Evolutionary conservation across 2,888 invertebrate genomes (phyloP).

Genomic region (Willowsia nigromaculata): DNA sequence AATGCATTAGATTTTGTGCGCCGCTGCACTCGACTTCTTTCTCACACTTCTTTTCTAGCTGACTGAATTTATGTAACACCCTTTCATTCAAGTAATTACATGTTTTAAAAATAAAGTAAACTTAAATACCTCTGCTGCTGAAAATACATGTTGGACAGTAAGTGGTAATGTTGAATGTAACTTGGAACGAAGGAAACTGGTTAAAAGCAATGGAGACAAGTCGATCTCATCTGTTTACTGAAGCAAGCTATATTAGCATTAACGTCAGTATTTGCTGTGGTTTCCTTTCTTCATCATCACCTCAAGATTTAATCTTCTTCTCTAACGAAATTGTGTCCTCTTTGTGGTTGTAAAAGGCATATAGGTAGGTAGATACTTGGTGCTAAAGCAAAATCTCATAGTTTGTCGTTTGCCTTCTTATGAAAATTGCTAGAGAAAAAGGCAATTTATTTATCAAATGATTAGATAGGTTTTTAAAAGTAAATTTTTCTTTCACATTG

Average conservation of each 20-base stretch:
- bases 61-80: background rate
- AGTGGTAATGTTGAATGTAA: background rate
- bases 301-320: conserved; percentile 14
- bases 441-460: too few species aligned
- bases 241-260: conserved; percentile 14
- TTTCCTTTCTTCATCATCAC: conserved; percentile 30
- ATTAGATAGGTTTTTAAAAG: too few species aligned
- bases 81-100: conserved; percentile 6
- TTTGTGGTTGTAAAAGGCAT: background rate
- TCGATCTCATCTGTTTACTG: background rate
- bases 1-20: background rate
- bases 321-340: background rate
- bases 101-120: background rate
- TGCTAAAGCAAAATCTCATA: too few species aligned
- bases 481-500: too few species aligned
- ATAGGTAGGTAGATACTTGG: too few species aligned
- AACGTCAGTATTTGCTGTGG: background rate
- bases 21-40: background rate
- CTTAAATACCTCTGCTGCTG: background rate
- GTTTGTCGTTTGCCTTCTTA: too few species aligned
- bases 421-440: too few species aligned
- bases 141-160: too few species aligned
- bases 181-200: background rate
- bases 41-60: background rate
- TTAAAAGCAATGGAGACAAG: conserved; percentile 33